A percentile compares a stretch with the other conserved stretches of the same genome.
Conservation (phyloP, 2,797 vertebrate species). For the Anabas testudineus region DNA sequence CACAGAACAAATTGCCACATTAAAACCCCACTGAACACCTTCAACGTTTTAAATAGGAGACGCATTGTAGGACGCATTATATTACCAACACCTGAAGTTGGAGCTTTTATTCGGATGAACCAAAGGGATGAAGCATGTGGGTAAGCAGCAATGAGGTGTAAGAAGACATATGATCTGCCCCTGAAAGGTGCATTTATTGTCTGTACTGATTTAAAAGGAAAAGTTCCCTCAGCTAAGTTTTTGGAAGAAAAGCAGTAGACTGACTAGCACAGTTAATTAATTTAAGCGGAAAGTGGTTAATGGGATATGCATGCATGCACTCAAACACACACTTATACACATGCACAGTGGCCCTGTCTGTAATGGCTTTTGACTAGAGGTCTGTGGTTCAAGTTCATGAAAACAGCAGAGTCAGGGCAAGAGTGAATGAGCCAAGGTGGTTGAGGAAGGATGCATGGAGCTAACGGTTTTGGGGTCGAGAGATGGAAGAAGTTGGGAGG, state of each 20-base stretch:
- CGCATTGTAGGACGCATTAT: constrained; percentile 40
- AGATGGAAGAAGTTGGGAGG: constrained; percentile 50
- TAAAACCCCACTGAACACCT: constrained; percentile 63
- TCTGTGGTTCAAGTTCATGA: constrained; percentile 74
- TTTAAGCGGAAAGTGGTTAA: constrained; percentile 51
- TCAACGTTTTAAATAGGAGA: constrained; percentile 45
- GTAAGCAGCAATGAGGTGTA: constrained; percentile 17
- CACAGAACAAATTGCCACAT: constrained; percentile 40
- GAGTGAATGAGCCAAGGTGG: constrained; percentile 51
- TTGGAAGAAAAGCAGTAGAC: constrained; percentile 41
- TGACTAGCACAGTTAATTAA: constrained; percentile 50
- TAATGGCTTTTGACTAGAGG: constrained; percentile 39
- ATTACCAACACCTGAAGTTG: constrained; percentile 14
- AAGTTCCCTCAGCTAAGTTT: constrained; percentile 53
- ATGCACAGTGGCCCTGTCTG: constrained; percentile 43
- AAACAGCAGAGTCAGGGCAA: constrained; percentile 57
- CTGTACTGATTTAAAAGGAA: constrained; percentile 50
- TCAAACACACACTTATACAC: constrained; percentile 39
- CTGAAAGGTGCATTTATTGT: constrained; percentile 49
- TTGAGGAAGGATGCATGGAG: constrained; percentile 61
- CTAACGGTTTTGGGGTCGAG: constrained; percentile 31
- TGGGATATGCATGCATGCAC: constrained; percentile 48
- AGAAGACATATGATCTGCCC: constrained; percentile 18
- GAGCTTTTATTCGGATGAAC: constrained; percentile 19
- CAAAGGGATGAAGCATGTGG: not conserved